phyloP scores from a whole-genome alignment of 2,113 vertebrate genomes.

The Serinus canaria region DNA sequence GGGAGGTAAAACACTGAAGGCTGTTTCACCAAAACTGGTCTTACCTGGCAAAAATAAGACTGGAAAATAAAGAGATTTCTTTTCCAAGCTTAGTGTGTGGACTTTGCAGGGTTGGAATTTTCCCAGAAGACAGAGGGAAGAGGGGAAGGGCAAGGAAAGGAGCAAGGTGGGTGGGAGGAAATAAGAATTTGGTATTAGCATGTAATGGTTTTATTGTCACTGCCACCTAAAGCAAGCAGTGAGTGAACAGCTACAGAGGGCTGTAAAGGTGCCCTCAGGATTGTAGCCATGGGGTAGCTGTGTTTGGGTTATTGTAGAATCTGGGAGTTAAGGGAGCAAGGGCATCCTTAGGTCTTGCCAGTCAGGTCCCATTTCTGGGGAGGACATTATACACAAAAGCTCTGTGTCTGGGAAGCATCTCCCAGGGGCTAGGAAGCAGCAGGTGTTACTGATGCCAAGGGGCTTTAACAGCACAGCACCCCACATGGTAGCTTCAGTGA shows the following conservation, averaged over 20 bases:
- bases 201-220: neutral
- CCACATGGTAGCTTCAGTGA: neutral
- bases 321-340: neutral
- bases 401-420: neutral
- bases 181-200: neutral
- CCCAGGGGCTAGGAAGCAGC: neutral
- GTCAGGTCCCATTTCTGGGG: neutral
- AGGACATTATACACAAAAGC: neutral
- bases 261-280: neutral
- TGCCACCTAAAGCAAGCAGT: neutral
- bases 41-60: neutral
- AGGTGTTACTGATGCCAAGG: neutral
- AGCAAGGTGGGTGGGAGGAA: accelerated
- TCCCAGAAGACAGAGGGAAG: neutral
- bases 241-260: neutral
- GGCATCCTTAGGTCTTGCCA: neutral
- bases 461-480: neutral
- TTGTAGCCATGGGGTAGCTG: neutral
- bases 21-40: neutral
- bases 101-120: neutral
- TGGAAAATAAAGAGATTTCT: neutral
- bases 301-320: neutral
- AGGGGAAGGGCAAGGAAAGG: neutral
- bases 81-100: neutral
- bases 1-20: neutral